Evolutionary conservation across 2,888 invertebrate species (phyloP).

Genomic region (Xylota segnis): DNA sequence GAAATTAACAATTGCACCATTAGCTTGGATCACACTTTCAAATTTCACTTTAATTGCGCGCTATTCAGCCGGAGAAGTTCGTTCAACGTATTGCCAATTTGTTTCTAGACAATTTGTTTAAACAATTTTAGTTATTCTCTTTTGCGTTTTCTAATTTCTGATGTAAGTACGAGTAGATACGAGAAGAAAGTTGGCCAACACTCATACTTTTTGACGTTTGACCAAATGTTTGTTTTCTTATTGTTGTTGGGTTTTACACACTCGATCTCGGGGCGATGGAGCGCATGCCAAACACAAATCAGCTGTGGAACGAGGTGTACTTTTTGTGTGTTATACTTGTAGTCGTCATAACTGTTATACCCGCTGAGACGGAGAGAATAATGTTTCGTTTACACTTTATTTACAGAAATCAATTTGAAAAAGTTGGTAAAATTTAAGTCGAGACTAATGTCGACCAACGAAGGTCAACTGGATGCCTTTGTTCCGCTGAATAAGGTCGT

Average conservation of each 20-base stretch:
- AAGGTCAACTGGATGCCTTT: constrained; percentile 81
- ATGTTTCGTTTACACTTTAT: constrained; percentile 52
- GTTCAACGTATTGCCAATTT: neutral
- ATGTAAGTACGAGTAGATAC: constrained; percentile 30
- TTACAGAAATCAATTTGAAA: constrained; percentile 82
- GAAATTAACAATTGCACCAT: constrained; percentile 43
- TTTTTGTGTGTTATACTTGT: constrained; percentile 57
- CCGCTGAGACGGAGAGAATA: neutral
- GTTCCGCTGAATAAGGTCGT: constrained; percentile 82
- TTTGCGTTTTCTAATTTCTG: constrained; percentile 43
- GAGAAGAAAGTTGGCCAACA: constrained; percentile 54
- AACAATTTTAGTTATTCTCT: constrained; percentile 21
- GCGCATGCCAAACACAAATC: constrained; percentile 65
- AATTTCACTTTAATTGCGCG: constrained; percentile 62
- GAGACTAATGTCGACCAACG: constrained; percentile 74
- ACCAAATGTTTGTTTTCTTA: constrained; percentile 59
- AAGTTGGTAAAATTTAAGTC: constrained; percentile 82
- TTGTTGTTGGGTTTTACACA: constrained; percentile 38
- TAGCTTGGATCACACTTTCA: constrained; percentile 45
- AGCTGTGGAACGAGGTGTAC: constrained; percentile 54
- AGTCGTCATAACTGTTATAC: constrained; percentile 63
- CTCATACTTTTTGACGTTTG: constrained; percentile 60
- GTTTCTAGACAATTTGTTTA: constrained; percentile 35
- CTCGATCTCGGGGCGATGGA: neutral
- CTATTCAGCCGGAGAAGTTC: neutral